Base-by-base conservation (phyloP, 2,888 invertebrate species). In the Leucoma salicis region DNA sequence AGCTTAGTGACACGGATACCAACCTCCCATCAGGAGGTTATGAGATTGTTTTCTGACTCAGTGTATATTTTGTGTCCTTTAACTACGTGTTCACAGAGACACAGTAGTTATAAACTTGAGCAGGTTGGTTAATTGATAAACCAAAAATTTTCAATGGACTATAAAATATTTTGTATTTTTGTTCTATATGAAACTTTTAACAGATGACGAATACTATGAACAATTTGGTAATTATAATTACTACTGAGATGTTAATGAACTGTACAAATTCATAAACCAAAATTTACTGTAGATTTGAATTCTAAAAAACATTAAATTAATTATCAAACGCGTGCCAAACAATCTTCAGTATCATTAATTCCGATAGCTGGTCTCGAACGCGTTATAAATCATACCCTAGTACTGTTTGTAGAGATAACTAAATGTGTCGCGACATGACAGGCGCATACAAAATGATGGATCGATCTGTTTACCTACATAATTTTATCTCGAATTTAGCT, bases 401-500 rank as follows among this genome's bases (percentile, higher is more conserved):
- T 51, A 57, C 48, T 54, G 48, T 49, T 36, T 41, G 14, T 35
- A 34, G 50, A 54, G 61, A 60, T 61, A 63, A 59, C 52, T 66
- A 70, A 63, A 62, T 59, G 46, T 58, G 53, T 53, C 53, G 39
- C 39, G 44, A 64, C 55, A 55, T 57, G 63, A 66, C 64, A 59
- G 43, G 56, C 42, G 42, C 43, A 57, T 54, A 59, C 54, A 62
- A 61, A 63, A 49, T 78, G 71, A 76, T 74, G 58, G 70, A 78
- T 65, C 56, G 59, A 62, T 67, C 65, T 67, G 66, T 63, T 70
- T 68, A 63, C 70, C 63, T 57, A 67, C 60, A 59, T 60, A 45
- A 43, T 49, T 34, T 73, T 76, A 75, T 76, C 73, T 61, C 44
- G 39, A 54, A 78, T 74, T n/a, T 42, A 67, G 69, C 84, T 82